Conservation (phyloP, 2,113 vertebrate genomes). For the Erythrocebus patas region DNA sequence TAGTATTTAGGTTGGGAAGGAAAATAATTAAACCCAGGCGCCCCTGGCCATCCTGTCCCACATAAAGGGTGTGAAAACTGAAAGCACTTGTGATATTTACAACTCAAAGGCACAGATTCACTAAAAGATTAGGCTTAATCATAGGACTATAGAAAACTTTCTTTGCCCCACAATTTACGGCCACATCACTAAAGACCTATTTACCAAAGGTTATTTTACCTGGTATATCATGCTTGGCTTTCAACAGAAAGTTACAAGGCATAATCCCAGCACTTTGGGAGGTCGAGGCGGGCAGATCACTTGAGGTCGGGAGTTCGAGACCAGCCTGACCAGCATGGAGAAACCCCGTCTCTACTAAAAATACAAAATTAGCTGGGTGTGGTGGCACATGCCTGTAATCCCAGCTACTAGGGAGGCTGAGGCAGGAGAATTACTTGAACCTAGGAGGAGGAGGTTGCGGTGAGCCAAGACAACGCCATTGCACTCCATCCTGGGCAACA, state of each 20-base stretch:
- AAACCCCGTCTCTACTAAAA: no score
- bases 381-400: no score
- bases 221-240: neutral
- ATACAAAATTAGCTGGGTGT: no score
- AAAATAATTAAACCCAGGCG: neutral
- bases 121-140: neutral
- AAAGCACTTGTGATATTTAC: neutral
- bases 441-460: no score
- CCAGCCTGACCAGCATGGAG: no score
- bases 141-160: neutral
- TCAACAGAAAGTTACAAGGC: neutral
- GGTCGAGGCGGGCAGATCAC: no score
- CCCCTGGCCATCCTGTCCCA: neutral
- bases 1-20: neutral
- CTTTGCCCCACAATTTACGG: neutral
- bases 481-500: no score
- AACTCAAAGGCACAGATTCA: neutral
- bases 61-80: neutral
- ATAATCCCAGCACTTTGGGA: neutral
- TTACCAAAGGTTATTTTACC: neutral
- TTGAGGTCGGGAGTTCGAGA: no score
- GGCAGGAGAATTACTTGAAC: no score
- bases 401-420: no score
- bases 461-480: no score
- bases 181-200: neutral